phyloP scores from a whole-genome alignment of 1,140 invertebrate species.

The Sycobia sp. region DNA sequence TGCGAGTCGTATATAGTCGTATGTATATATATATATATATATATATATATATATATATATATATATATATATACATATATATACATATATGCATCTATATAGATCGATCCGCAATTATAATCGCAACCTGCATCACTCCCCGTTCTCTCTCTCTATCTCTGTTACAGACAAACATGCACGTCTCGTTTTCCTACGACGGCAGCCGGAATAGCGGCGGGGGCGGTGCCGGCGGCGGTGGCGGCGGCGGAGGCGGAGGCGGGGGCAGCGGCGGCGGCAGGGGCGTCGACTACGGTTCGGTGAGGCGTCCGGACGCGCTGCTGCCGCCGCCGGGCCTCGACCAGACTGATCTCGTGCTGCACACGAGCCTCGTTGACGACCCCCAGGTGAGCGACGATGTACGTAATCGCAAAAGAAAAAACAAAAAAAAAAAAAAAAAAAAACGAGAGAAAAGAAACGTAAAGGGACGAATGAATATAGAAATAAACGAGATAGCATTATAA shows the following conservation, averaged over 20 bases:
- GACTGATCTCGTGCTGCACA: slow-evolving; percentile 59
- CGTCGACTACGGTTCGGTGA: slow-evolving; percentile 61
- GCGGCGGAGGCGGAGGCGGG: slow-evolving; percentile 58
- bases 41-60: too few species aligned
- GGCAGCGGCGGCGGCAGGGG: slow-evolving; percentile 50
- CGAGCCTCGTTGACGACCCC: slow-evolving; percentile 62
- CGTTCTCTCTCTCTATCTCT: too few species aligned
- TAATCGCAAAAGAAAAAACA: slow-evolving; percentile 52
- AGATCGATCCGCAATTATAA: too few species aligned
- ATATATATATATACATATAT: too few species aligned
- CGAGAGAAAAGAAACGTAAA: too few species aligned
- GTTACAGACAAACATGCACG: slow-evolving; percentile 66
- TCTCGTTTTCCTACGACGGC: slow-evolving; percentile 64
- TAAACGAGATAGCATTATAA: too few species aligned
- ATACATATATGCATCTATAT: too few species aligned
- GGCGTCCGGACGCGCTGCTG: slow-evolving; percentile 68
- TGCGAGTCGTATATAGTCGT: too few species aligned
- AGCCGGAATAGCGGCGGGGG: slow-evolving; percentile 57
- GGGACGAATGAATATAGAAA: too few species aligned
- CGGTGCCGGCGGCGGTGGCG: slow-evolving; percentile 55
- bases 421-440: too few species aligned
- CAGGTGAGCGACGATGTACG: slow-evolving; percentile 63
- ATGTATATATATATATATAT: too few species aligned
- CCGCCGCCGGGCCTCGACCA: slow-evolving; percentile 62
- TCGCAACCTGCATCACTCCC: too few species aligned